phyloP scores from a whole-genome alignment of 2,888 invertebrate genomes.

The Drosophila setosimentum region DNA sequence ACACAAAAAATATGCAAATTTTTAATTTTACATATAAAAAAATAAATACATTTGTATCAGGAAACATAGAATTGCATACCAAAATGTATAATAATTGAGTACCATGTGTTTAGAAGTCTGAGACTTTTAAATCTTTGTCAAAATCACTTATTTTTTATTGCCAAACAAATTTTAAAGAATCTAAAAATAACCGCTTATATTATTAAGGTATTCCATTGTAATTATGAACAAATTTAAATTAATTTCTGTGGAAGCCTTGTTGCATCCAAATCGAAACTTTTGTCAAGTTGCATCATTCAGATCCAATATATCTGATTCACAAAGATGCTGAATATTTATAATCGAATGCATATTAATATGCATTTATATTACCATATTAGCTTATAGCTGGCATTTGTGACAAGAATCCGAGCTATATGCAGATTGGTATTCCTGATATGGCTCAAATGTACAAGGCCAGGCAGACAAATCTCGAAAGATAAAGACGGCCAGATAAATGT shows the following conservation, averaged over 20 bases:
- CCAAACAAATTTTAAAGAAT: too few relatives aligned
- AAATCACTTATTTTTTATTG: too few relatives aligned
- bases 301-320: neutral
- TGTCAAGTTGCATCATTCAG: neutral
- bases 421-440: conserved; percentile 16
- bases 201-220: neutral
- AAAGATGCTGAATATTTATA: conserved; percentile 15
- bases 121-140: too few relatives aligned
- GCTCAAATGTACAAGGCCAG: conserved; percentile 17
- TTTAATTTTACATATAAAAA: conserved; percentile 21
- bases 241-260: neutral
- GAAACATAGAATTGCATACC: neutral
- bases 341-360: conserved; percentile 14
- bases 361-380: conserved; percentile 10
- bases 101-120: neutral
- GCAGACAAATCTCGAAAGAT: conserved; percentile 11
- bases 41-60: neutral
- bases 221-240: neutral
- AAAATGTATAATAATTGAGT: neutral
- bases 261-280: neutral
- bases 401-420: conserved; percentile 8
- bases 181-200: neutral
- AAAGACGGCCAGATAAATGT: conserved; percentile 24
- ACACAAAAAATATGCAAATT: conserved; percentile 20
- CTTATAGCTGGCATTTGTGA: conserved; percentile 1